A percentile compares a stretch with the other conserved stretches of the same genome.
These are phyloP conservation scores for Clunio marinus DNA, from an alignment of 2,888 invertebrate species.

Conservation along the genomic window DNA sequence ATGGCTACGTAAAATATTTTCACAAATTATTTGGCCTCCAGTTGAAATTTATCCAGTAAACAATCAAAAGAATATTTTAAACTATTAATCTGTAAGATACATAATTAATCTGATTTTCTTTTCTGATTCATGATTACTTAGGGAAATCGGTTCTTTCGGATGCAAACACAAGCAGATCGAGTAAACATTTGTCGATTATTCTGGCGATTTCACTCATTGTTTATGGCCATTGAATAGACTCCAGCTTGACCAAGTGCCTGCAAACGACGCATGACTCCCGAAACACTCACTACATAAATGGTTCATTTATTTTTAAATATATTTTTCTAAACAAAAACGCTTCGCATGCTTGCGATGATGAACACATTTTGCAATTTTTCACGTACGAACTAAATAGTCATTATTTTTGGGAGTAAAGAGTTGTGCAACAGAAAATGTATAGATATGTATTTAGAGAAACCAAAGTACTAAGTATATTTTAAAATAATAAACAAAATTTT, in stretches of 20 bases:
- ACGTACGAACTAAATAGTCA: neutral
- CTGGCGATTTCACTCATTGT: neutral
- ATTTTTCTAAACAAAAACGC: neutral
- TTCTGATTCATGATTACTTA: neutral
- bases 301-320: neutral
- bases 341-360: neutral
- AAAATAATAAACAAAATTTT: too few relatives aligned
- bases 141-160: conserved; percentile 28
- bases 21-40: conserved; percentile 8
- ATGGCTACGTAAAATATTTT: conserved; percentile 23
- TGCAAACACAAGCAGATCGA: neutral
- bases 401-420: too few relatives aligned
- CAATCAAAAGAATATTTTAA: conserved; percentile 8
- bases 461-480: too few relatives aligned
- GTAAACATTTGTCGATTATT: conserved; percentile 4
- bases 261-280: neutral
- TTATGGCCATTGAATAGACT: conserved; percentile 4
- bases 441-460: too few relatives aligned
- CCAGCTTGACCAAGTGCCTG: neutral
- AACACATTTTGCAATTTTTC: neutral
- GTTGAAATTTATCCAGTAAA: neutral
- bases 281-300: neutral
- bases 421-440: too few relatives aligned
- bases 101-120: conserved; percentile 25
- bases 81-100: neutral